Conservation (phyloP, 2,888 invertebrate genomes). For the Dermolepida albohirtum region DNA sequence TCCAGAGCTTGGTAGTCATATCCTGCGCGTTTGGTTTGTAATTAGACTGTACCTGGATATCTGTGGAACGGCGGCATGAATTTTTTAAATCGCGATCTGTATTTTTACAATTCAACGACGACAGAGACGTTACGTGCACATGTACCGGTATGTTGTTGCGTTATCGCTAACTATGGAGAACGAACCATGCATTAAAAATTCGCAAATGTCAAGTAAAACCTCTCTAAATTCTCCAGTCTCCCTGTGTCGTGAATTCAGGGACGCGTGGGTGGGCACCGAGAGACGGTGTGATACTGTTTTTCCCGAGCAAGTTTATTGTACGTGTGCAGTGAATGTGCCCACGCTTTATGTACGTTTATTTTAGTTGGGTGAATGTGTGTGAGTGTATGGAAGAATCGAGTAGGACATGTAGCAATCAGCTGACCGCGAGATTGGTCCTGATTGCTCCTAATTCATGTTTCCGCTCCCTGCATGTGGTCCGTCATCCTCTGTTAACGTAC, state of each 20-base stretch:
- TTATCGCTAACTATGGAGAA: too few relatives aligned
- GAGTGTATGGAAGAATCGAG: conserved; percentile 42
- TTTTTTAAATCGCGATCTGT: not conserved
- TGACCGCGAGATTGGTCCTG: conserved; percentile 65
- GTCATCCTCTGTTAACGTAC: conserved; percentile 26
- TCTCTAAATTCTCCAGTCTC: conserved; percentile 13
- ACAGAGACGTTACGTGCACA: not conserved
- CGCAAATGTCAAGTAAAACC: conserved; percentile 30
- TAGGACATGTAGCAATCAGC: conserved; percentile 64
- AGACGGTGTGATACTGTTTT: conserved; percentile 46
- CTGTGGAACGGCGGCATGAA: not conserved
- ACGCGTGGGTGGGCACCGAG: conserved; percentile 16
- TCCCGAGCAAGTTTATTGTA: not conserved
- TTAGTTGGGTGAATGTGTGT: conserved; percentile 25
- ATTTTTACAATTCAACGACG: conserved; percentile 8
- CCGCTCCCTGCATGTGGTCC: conserved; percentile 54
- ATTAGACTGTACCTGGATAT: conserved; percentile 14
- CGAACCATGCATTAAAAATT: conserved; percentile 1
- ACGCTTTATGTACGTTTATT: conserved; percentile 46
- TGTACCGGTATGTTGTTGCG: not conserved
- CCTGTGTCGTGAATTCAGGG: conserved; percentile 13
- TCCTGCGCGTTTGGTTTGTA: conserved; percentile 20
- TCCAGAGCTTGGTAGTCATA: conserved; percentile 29
- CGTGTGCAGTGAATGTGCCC: conserved; percentile 40
- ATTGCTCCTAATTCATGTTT: conserved; percentile 66